A percentile compares a stretch with the other conserved stretches of the same genome.
phyloP scores from a whole-genome alignment of 2,113 vertebrate species.

The Platysternon megacephalum region DNA sequence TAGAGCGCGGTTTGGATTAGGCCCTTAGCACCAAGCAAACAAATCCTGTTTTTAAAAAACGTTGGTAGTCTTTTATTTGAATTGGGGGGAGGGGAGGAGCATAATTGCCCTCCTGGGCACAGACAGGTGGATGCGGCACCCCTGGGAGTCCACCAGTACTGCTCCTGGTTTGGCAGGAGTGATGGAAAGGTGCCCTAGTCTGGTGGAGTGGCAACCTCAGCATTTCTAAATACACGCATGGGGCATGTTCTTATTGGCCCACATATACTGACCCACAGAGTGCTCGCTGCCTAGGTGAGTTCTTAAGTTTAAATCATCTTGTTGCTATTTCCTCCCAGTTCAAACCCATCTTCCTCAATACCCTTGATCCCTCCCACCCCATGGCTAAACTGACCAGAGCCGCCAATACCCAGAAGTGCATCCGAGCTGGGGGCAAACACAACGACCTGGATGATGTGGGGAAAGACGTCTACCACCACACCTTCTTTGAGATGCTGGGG shows the following conservation, averaged over 20 bases:
- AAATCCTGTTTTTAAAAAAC: neutral
- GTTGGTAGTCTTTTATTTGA: neutral
- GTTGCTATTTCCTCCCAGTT: conserved; percentile 79
- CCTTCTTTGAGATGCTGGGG: conserved; percentile 99
- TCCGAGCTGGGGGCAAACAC: conserved; percentile 97
- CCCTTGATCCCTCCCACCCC: conserved; percentile 95
- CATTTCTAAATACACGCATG: neutral
- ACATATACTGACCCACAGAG: accelerated
- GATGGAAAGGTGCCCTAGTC: neutral
- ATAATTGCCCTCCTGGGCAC: neutral
- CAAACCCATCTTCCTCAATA: conserved; percentile 98
- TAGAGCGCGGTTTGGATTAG: neutral
- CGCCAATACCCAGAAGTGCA: conserved; percentile 98
- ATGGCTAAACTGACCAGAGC: conserved; percentile 92
- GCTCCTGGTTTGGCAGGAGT: neutral
- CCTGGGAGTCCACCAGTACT: neutral
- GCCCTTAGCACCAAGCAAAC: neutral
- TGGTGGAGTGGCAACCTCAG: neutral
- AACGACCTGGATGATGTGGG: conserved; percentile 97
- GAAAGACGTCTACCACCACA: conserved; percentile 99
- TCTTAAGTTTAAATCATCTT: neutral
- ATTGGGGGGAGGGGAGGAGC: too few relatives aligned
- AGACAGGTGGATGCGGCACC: neutral
- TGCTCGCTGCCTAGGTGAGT: neutral
- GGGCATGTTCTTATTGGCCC: neutral